Conservation (phyloP, 1,140 invertebrate species). For the Holcopasites calliopsidis region DNA sequence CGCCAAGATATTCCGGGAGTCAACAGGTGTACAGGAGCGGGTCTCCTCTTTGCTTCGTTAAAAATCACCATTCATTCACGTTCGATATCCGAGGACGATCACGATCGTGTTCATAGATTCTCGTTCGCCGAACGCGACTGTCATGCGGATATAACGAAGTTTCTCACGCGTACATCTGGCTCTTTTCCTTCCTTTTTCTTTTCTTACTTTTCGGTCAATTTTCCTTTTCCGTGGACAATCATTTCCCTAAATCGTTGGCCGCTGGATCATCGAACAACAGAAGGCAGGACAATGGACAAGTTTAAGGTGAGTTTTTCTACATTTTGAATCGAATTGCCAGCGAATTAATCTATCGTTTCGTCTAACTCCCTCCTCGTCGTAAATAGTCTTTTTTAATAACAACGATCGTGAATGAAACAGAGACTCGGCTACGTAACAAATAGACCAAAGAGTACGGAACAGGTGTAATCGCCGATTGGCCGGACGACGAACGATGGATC, state of each 20-base stretch:
- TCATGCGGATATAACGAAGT: neutral
- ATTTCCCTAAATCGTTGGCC: too few species aligned
- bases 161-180: too few species aligned
- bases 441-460: neutral
- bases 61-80: neutral
- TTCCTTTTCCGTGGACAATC: too few species aligned
- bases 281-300: slow-evolving; percentile 8
- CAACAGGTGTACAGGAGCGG: slow-evolving; percentile 74
- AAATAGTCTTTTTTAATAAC: neutral
- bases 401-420: neutral
- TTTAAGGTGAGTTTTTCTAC: slow-evolving; percentile 14
- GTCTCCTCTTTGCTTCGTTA: slow-evolving; percentile 4
- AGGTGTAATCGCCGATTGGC: slow-evolving; percentile 66
- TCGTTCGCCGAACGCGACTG: too few species aligned
- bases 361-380: neutral
- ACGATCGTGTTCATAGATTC: neutral
- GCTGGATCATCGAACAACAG: neutral
- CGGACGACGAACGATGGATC: slow-evolving; percentile 63
- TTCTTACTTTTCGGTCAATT: too few species aligned
- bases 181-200: neutral
- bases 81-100: neutral
- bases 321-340: too few species aligned
- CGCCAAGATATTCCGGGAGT: slow-evolving; percentile 77
- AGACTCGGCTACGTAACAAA: neutral
- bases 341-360: too few species aligned